A percentile compares a stretch with the other conserved stretches of the same genome.
Evolutionary conservation across 1,140 invertebrate genomes (phyloP).

Genomic region (Trachymyrmex septentrionalis): DNA sequence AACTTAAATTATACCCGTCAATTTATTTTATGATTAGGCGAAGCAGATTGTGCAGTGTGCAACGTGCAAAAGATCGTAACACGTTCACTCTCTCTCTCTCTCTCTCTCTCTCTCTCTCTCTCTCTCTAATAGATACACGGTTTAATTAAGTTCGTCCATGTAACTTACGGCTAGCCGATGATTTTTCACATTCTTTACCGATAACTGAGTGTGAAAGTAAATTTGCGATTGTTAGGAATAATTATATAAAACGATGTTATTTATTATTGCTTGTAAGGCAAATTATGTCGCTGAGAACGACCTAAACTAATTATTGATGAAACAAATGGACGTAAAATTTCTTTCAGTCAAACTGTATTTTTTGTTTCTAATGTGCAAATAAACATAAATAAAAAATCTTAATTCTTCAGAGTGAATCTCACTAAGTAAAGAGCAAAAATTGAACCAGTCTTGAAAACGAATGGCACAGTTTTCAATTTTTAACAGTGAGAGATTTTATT

Average conservation of each 20-base stretch:
- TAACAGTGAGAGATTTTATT: no score
- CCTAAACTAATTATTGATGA: not conserved
- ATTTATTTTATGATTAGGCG: conserved; percentile 21
- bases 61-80: conserved; percentile 7
- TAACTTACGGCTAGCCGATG: not conserved
- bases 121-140: not conserved
- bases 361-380: not conserved
- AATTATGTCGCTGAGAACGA: not conserved
- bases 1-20: conserved; percentile 11
- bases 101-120: not conserved
- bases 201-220: conserved; percentile 8
- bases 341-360: not conserved
- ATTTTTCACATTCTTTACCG: conserved; percentile 21
- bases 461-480: no score
- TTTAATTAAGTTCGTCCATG: conserved; percentile 30
- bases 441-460: no score
- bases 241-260: conserved; percentile 20
- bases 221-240: conserved; percentile 8
- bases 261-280: conserved; percentile 2
- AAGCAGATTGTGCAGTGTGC: conserved; percentile 7
- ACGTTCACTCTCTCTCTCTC: not conserved
- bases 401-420: no score
- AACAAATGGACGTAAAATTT: not conserved
- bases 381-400: no score
- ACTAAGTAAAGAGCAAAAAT: no score